These are phyloP conservation scores for Bujurquina vittata DNA, from an alignment of 2,113 vertebrate species.

Conservation along the genomic window DNA sequence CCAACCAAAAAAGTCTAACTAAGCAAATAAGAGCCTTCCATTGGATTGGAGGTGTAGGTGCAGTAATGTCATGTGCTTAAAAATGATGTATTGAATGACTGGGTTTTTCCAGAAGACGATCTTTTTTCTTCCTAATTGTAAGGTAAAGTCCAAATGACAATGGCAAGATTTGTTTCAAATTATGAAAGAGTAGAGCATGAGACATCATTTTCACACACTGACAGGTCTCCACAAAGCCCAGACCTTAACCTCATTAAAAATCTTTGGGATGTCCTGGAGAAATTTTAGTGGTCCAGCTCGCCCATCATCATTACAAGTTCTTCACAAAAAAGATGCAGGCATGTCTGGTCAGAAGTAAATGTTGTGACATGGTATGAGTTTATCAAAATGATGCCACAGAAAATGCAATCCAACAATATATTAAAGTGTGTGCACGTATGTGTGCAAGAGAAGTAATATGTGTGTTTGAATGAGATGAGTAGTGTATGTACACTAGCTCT, in stretches of 20 bases:
- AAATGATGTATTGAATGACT: not conserved
- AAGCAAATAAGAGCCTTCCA: not conserved
- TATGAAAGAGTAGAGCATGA: not conserved
- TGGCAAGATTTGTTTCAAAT: not conserved
- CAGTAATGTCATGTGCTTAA: not conserved
- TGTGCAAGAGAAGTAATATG: not conserved
- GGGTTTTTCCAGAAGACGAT: not conserved
- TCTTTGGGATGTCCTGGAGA: not conserved
- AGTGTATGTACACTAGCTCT: conserved; percentile 6
- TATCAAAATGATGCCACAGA: not conserved
- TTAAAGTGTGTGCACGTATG: not conserved
- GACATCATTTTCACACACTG: not conserved
- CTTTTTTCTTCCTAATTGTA: not conserved
- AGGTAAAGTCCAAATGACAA: not conserved
- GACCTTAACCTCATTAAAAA: not conserved
- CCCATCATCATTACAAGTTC: not conserved
- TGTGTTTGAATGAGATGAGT: conserved; percentile 34
- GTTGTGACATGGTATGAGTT: not conserved
- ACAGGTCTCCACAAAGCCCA: not conserved
- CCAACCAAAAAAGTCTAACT: not conserved
- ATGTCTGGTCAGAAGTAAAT: not conserved
- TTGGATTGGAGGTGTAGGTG: not conserved
- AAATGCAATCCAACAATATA: no score
- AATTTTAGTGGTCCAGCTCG: not conserved
- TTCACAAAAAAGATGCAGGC: no score